These are phyloP conservation scores for Xestobium rufovillosum DNA, from an alignment of 2,888 invertebrate genomes.

Conservation along the genomic window DNA sequence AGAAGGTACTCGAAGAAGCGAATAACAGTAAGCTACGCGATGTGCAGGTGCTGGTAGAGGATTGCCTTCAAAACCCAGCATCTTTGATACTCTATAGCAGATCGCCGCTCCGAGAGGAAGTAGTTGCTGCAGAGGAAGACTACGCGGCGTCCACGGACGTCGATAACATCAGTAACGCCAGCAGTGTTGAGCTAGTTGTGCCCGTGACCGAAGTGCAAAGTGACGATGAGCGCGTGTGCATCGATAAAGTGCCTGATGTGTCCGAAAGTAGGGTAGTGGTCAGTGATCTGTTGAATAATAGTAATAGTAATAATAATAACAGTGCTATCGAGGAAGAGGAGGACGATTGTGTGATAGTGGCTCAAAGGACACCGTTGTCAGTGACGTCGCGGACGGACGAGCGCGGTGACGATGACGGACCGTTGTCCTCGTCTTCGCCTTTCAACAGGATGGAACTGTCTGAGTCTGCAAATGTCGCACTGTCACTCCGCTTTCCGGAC, in stretches of 20 bases:
- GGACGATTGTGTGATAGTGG: constrained; percentile 60
- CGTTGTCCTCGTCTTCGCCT: constrained; percentile 37
- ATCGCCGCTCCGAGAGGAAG: constrained; percentile 18
- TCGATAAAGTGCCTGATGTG: constrained; percentile 24
- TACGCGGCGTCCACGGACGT: constrained; percentile 23
- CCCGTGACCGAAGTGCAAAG: constrained; percentile 23
- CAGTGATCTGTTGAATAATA: no score
- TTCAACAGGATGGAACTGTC: constrained; percentile 42
- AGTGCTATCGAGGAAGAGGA: no score
- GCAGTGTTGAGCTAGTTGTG: constrained; percentile 34
- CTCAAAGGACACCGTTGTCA: constrained; percentile 49
- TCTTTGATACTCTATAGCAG: constrained; percentile 27
- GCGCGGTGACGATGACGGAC: constrained; percentile 44
- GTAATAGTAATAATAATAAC: no score
- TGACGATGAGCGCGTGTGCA: constrained; percentile 30
- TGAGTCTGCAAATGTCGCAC: constrained; percentile 32
- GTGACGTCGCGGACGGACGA: constrained; percentile 32
- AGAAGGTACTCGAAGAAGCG: constrained; percentile 42
- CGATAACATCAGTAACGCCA: constrained; percentile 31
- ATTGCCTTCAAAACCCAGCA: constrained; percentile 38
- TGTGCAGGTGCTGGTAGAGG: constrained; percentile 40
- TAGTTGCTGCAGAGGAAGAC: constrained; percentile 16
- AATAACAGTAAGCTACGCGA: constrained; percentile 43
- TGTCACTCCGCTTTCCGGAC: constrained; percentile 44
- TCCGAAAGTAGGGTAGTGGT: constrained; percentile 38